Conservation (phyloP, 2,113 vertebrate genomes). For the Tachysurus fulvidraco region DNA sequence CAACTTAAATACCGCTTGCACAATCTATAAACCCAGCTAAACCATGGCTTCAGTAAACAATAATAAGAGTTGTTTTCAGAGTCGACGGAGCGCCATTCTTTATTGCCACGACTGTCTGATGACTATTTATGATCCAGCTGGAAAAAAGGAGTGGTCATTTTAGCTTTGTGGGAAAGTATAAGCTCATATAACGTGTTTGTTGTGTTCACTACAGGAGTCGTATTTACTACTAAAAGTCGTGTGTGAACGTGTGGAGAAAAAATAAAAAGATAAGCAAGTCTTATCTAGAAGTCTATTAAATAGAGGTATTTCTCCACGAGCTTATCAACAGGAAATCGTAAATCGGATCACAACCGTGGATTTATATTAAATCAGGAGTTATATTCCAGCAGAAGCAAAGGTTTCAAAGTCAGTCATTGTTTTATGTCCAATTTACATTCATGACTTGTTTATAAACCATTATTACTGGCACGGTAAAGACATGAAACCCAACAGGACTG, state of each 20-base stretch:
- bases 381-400: not conserved
- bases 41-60: conserved; percentile 57
- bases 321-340: not conserved
- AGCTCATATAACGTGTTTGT: not conserved
- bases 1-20: conserved; percentile 40
- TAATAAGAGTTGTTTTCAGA: conserved; percentile 46
- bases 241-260: not conserved
- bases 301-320: not conserved
- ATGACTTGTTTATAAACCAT: not conserved
- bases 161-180: conserved; percentile 10
- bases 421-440: not conserved
- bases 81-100: conserved; percentile 22
- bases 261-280: not conserved
- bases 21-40: conserved; percentile 53
- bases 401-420: not conserved
- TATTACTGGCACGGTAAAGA: not conserved
- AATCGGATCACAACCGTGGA: not conserved
- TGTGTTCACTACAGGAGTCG: not conserved
- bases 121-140: conserved; percentile 54
- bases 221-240: not conserved
- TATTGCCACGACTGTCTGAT: conserved; percentile 44
- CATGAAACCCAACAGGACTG: not conserved
- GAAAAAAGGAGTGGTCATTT: not conserved
- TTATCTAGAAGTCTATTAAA: not conserved
- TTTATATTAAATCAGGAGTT: not conserved